A percentile compares a stretch with the other conserved stretches of the same genome.
Evolutionary conservation across 2,797 vertebrate species (phyloP).

Genomic region (Lacerta viridis): DNA sequence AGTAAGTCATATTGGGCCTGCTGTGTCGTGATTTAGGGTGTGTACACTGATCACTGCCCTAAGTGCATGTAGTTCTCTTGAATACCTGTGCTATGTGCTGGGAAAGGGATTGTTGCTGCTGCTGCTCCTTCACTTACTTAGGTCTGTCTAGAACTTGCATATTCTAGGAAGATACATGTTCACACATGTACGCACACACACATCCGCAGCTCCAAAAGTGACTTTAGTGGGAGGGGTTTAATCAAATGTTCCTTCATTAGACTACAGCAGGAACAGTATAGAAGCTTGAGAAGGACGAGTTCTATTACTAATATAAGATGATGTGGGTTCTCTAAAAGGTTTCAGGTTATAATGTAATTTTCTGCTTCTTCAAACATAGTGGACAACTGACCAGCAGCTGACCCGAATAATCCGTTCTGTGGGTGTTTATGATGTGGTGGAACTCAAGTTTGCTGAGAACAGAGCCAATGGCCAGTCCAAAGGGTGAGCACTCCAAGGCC

Average conservation of each 20-base stretch:
- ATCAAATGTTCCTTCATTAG: not conserved
- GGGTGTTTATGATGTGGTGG: slow-evolving; percentile 90
- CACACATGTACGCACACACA: not conserved
- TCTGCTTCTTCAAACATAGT: slow-evolving; percentile 79
- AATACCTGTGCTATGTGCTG: not conserved
- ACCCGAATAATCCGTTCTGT: slow-evolving; percentile 84
- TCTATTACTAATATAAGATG: too few relatives aligned
- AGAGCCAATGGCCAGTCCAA: slow-evolving; percentile 94
- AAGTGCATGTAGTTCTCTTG: accelerated
- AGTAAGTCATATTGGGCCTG: slow-evolving; percentile 82
- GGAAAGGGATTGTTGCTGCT: not conserved
- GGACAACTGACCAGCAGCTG: slow-evolving; percentile 94
- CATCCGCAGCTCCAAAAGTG: not conserved
- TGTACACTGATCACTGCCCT: not conserved
- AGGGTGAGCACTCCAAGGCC: slow-evolving; percentile 85
- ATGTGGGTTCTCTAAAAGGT: not conserved
- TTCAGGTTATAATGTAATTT: slow-evolving; percentile 37
- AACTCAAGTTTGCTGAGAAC: slow-evolving; percentile 95
- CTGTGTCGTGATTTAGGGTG: slow-evolving; percentile 20
- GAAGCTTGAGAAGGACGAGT: not conserved
- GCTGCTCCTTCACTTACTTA: not conserved
- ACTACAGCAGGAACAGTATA: not conserved
- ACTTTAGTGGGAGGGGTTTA: not conserved
- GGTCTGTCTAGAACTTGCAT: not conserved
- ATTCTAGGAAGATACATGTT: not conserved